These are phyloP conservation scores for Caracal caracal DNA, from an alignment of 2,113 vertebrate genomes.

Conservation along the genomic window DNA sequence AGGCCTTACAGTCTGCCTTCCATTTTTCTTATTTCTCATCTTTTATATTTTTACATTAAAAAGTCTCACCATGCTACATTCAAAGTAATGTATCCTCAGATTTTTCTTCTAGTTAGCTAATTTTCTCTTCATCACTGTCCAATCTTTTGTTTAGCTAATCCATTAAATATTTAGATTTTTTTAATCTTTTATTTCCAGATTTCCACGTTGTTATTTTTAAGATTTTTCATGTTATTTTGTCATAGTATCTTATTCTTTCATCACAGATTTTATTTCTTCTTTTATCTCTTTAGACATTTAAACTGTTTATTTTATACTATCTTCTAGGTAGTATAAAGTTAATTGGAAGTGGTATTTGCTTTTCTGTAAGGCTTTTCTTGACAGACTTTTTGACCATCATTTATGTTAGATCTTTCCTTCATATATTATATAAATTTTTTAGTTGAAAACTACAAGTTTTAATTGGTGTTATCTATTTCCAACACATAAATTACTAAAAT, in stretches of 20 bases:
- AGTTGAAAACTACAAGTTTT: neutral
- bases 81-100: neutral
- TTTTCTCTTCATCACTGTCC: neutral
- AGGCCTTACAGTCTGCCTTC: neutral
- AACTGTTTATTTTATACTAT: neutral
- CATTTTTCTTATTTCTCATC: neutral
- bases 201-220: neutral
- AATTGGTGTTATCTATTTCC: neutral
- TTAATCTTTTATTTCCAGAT: slow-evolving; percentile 5
- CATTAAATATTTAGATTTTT: neutral
- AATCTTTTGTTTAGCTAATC: neutral
- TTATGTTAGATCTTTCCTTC: neutral
- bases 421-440: neutral
- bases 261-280: neutral
- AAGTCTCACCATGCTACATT: neutral
- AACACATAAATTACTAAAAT: neutral
- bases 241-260: slow-evolving; percentile 1
- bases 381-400: neutral
- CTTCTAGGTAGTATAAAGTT: neutral
- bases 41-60: neutral
- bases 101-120: neutral
- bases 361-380: neutral
- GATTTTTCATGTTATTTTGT: neutral
- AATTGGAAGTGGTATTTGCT: slow-evolving; percentile 7
- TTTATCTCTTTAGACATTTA: neutral